A percentile compares a stretch with the other conserved stretches of the same genome.
Conservation (phyloP, 2,888 invertebrate genomes). For the Drosophila multiciliata region DNA sequence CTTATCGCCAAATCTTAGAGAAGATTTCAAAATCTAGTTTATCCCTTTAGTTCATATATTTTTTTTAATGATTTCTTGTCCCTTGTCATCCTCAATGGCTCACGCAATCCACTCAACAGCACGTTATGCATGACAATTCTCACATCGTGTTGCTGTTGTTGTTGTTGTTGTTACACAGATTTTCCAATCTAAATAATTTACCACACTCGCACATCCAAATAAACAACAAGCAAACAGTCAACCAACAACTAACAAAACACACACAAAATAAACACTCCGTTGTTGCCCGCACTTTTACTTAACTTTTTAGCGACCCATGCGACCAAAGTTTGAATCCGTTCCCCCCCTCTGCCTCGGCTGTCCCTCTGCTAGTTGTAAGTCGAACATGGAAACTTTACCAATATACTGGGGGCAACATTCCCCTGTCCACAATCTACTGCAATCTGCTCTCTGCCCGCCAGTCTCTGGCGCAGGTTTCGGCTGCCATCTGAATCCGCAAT, state of each 20-base stretch:
- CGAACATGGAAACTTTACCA: slow-evolving; percentile 71
- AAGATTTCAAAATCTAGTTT: not conserved
- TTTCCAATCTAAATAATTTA: slow-evolving; percentile 77
- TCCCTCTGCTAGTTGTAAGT: slow-evolving; percentile 26
- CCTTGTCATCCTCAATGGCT: not conserved
- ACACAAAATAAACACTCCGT: slow-evolving; percentile 65
- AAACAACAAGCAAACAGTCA: slow-evolving; percentile 28
- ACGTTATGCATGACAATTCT: slow-evolving; percentile 16
- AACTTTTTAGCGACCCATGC: slow-evolving; percentile 42
- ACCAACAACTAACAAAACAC: slow-evolving; percentile 19
- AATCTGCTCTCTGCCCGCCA: not conserved
- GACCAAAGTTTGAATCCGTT: slow-evolving; percentile 25
- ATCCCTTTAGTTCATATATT: not conserved
- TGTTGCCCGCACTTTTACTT: slow-evolving; percentile 52
- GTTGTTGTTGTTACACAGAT: slow-evolving; percentile 25
- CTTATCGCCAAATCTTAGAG: not conserved
- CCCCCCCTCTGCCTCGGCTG: not conserved
- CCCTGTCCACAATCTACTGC: slow-evolving; percentile 22
- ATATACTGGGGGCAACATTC: slow-evolving; percentile 51
- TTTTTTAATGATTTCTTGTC: not conserved
- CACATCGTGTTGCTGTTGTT: slow-evolving; percentile 5
- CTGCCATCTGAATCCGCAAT: slow-evolving; percentile 33
- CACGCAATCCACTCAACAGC: not conserved
- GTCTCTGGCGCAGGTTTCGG: slow-evolving; percentile 5
- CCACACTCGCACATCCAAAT: slow-evolving; percentile 52